Conservation (phyloP, 2,797 vertebrate species). For the Leptodactylus fallax region DNA sequence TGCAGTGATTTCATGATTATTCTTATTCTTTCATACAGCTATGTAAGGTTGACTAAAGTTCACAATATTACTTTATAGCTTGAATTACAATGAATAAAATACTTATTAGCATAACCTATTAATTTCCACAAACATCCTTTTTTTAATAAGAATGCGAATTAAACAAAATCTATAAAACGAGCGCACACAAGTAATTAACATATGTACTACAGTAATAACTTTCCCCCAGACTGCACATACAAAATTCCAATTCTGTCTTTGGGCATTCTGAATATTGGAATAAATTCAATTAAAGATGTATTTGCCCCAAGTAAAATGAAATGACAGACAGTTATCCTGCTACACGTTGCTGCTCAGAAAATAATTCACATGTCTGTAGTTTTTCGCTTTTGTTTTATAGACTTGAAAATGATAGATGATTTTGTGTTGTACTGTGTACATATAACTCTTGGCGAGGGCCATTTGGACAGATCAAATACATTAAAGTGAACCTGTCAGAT, state of each 20-base stretch:
- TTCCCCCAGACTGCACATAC: slow-evolving; percentile 20
- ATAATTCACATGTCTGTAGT: slow-evolving; percentile 22
- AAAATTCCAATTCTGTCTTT: slow-evolving; percentile 34
- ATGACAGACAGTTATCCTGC: slow-evolving; percentile 54
- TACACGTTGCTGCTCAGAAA: slow-evolving; percentile 16
- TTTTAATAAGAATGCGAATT: slow-evolving; percentile 35
- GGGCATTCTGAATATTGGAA: slow-evolving; percentile 35
- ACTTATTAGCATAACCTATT: slow-evolving; percentile 44
- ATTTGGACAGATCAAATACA: too few species aligned
- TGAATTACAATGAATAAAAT: not conserved
- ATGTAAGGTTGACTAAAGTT: not conserved
- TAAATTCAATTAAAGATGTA: slow-evolving; percentile 59
- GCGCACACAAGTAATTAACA: slow-evolving; percentile 40
- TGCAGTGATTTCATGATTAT: not conserved
- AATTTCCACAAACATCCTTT: slow-evolving; percentile 21
- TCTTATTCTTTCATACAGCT: not conserved
- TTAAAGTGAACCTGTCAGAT: too few species aligned
- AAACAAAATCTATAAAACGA: slow-evolving; percentile 29
- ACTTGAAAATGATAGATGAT: slow-evolving; percentile 10
- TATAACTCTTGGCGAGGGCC: not conserved
- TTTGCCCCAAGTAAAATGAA: slow-evolving; percentile 60
- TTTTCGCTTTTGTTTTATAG: not conserved
- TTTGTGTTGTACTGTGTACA: not conserved
- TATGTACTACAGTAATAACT: slow-evolving; percentile 55
- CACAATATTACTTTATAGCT: not conserved